phyloP scores from a whole-genome alignment of 2,797 vertebrate species.

The Gallinago solitaria region DNA sequence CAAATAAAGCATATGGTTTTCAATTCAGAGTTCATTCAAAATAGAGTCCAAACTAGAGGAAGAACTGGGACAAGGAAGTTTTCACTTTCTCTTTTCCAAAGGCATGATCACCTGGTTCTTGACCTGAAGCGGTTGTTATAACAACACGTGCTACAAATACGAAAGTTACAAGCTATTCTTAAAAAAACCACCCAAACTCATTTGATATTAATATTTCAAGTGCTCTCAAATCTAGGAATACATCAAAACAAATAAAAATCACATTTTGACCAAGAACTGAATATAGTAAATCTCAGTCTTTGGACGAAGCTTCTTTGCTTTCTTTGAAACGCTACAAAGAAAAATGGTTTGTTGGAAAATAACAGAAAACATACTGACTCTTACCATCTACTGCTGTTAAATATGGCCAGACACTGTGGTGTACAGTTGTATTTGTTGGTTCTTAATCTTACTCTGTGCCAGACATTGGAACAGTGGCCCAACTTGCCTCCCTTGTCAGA shows the following conservation, averaged over 20 bases:
- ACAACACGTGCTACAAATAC: not conserved
- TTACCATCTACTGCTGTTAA: not conserved
- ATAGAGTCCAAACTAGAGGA: not conserved
- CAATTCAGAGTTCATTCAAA: not conserved
- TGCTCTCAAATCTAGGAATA: not conserved
- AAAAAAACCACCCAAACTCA: not conserved
- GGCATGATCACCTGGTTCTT: not conserved
- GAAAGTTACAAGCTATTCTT: not conserved
- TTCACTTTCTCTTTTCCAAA: not conserved
- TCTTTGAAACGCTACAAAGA: not conserved
- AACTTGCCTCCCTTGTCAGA: not conserved
- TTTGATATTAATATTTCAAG: not conserved
- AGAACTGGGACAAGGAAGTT: not conserved
- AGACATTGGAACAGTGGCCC: not conserved
- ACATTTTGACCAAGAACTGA: not conserved
- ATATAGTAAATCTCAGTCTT: not conserved
- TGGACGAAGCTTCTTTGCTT: not conserved
- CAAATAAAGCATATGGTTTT: not conserved
- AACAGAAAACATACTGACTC: conserved; percentile 28
- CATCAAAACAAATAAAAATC: not conserved
- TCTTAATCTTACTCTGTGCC: not conserved
- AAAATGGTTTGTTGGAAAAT: conserved; percentile 31
- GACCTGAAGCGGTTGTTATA: not conserved
- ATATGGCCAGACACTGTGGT: not conserved
- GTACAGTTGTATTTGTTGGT: not conserved